A percentile compares a stretch with the other conserved stretches of the same genome.
phyloP scores from a whole-genome alignment of 2,113 vertebrate genomes.

The Prinia subflava region DNA sequence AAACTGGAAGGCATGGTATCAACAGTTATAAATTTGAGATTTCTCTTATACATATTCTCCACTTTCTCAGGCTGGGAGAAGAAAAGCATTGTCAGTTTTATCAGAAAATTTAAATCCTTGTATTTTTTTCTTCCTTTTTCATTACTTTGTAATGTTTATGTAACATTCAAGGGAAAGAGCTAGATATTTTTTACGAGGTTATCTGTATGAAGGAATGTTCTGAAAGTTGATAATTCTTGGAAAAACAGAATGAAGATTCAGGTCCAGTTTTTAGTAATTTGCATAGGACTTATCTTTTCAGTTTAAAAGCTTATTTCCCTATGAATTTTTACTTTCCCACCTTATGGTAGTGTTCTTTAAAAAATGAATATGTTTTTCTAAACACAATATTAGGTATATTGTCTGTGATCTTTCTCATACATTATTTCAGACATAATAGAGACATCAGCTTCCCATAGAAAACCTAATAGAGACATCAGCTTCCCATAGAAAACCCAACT shows the following conservation, averaged over 20 bases:
- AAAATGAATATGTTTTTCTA: neutral
- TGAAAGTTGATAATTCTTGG: neutral
- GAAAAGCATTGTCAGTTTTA: neutral
- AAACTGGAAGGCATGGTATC: neutral
- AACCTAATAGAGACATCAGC: neutral
- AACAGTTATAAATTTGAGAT: neutral
- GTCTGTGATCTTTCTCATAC: neutral
- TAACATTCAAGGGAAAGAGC: neutral
- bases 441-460: neutral
- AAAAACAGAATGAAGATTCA: neutral
- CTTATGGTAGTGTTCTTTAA: neutral
- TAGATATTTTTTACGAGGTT: neutral
- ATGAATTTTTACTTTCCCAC: neutral
- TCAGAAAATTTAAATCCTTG: neutral
- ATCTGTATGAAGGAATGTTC: neutral
- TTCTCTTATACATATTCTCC: neutral
- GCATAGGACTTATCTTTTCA: neutral
- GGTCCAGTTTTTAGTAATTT: neutral
- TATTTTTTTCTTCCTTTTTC: neutral
- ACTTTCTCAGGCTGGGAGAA: neutral
- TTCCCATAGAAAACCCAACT: neutral
- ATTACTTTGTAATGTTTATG: neutral
- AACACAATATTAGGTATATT: neutral
- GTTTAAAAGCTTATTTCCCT: neutral
- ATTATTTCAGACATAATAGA: neutral